These are phyloP conservation scores for Augochlorella aurata DNA, from an alignment of 2,888 invertebrate species.

Conservation along the genomic window DNA sequence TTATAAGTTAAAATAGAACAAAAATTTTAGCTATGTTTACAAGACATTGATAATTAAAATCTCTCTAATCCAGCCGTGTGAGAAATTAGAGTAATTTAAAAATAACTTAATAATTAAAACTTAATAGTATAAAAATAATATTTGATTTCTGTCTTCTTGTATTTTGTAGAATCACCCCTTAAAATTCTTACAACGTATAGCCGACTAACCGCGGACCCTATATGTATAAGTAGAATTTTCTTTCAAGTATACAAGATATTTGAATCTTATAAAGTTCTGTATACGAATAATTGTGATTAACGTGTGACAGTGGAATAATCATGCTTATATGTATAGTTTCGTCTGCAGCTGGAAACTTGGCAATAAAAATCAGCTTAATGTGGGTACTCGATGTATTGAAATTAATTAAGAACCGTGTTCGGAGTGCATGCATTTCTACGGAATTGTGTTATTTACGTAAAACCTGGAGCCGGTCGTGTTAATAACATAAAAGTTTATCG, in stretches of 20 bases:
- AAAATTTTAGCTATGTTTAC: not conserved
- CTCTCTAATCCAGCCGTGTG: not conserved
- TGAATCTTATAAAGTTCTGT: slow-evolving; percentile 4
- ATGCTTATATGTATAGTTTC: slow-evolving; percentile 12
- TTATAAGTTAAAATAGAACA: not conserved
- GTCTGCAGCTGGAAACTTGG: slow-evolving; percentile 1
- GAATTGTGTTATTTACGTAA: not conserved
- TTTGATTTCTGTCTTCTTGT: not conserved
- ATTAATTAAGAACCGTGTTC: not conserved
- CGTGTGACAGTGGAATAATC: slow-evolving; percentile 3
- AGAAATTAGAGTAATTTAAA: too few relatives aligned
- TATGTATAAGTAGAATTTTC: not conserved
- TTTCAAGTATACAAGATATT: not conserved
- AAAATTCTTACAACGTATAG: not conserved
- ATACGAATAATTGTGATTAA: slow-evolving; percentile 6
- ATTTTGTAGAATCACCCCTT: not conserved
- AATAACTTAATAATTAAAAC: too few relatives aligned
- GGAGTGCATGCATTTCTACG: slow-evolving; percentile 8
- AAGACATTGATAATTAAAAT: not conserved
- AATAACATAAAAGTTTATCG: not conserved
- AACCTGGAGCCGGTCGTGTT: not conserved
- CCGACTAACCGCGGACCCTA: not conserved
- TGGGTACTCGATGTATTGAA: not conserved
- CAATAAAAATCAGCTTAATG: not conserved
- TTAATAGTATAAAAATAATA: not conserved